These are phyloP conservation scores for Drosophila yakuba DNA, from an alignment of 1,140 invertebrate species.

Conservation along the genomic window DNA sequence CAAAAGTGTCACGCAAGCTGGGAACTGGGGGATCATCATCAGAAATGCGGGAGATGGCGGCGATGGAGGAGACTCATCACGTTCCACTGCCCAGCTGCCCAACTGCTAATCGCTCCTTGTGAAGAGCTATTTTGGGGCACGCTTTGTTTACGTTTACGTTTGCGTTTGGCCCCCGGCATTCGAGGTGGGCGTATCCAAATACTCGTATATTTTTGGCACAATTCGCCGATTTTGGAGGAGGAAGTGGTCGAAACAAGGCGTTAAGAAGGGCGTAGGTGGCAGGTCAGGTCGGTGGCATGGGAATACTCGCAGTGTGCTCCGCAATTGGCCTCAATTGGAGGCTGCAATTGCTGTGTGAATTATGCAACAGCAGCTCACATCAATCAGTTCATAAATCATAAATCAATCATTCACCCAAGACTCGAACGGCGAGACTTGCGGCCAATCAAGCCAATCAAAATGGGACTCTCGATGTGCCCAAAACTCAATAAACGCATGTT, in stretches of 20 bases:
- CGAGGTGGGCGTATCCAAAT: slow-evolving; percentile 49
- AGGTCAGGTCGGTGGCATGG: slow-evolving; percentile 22
- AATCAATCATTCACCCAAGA: slow-evolving; percentile 60
- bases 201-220: slow-evolving; percentile 58
- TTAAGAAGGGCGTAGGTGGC: slow-evolving; percentile 38
- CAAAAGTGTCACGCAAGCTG: slow-evolving; percentile 75
- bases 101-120: slow-evolving; percentile 58
- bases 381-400: slow-evolving; percentile 56
- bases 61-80: slow-evolving; percentile 46
- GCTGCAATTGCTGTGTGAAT: slow-evolving; percentile 18
- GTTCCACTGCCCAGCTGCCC: slow-evolving; percentile 33
- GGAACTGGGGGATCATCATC: not conserved
- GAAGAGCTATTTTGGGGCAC: slow-evolving; percentile 71
- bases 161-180: slow-evolving; percentile 54
- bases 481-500: slow-evolving; percentile 38
- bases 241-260: not conserved
- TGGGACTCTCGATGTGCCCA: slow-evolving; percentile 28
- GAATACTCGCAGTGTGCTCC: slow-evolving; percentile 9
- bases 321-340: slow-evolving; percentile 59
- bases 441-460: slow-evolving; percentile 69
- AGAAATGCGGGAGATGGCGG: not conserved
- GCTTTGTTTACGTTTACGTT: slow-evolving; percentile 64
- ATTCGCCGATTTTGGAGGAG: slow-evolving; percentile 29
- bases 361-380: slow-evolving; percentile 48
- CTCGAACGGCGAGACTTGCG: slow-evolving; percentile 12